phyloP scores from a whole-genome alignment of 2,888 invertebrate genomes.

The Drosophila atripex region DNA sequence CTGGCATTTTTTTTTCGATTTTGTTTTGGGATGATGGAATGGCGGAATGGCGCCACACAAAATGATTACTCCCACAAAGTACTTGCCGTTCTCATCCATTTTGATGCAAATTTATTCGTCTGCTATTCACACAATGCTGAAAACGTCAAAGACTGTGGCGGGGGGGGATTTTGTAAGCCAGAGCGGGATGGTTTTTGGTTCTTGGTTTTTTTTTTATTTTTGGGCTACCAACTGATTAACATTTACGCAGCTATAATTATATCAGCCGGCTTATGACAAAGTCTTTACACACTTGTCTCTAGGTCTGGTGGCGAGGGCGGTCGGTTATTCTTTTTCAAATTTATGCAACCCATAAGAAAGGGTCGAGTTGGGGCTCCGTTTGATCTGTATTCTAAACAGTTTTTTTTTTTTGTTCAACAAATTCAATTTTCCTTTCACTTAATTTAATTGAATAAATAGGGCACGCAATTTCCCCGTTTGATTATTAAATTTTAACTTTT shows the following conservation, averaged over 20 bases:
- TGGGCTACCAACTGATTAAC: constrained; percentile 43
- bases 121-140: constrained; percentile 42
- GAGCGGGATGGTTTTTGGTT: constrained; percentile 5
- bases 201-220: background rate
- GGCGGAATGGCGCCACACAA: constrained; percentile 40
- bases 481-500: background rate
- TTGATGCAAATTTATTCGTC: constrained; percentile 46
- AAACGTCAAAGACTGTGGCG: constrained; percentile 46
- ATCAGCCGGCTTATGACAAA: constrained; percentile 19
- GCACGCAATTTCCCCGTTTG: background rate
- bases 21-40: constrained; percentile 6
- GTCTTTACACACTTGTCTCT: constrained; percentile 47
- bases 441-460: background rate
- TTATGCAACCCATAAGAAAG: constrained; percentile 42
- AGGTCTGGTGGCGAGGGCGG: constrained; percentile 19
- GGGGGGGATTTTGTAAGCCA: constrained; percentile 9
- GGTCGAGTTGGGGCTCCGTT: constrained; percentile 4
- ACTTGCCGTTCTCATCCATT: constrained; percentile 75
- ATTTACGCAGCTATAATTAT: constrained; percentile 44
- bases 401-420: background rate
- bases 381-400: background rate
- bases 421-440: background rate
- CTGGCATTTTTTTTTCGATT: background rate
- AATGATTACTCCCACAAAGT: constrained; percentile 48
- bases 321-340: constrained; percentile 31